Evolutionary conservation across 2,797 vertebrate species (phyloP), one percentile per base, ranked within the genome.

Genomic region (Anas bahamensis): DNA sequence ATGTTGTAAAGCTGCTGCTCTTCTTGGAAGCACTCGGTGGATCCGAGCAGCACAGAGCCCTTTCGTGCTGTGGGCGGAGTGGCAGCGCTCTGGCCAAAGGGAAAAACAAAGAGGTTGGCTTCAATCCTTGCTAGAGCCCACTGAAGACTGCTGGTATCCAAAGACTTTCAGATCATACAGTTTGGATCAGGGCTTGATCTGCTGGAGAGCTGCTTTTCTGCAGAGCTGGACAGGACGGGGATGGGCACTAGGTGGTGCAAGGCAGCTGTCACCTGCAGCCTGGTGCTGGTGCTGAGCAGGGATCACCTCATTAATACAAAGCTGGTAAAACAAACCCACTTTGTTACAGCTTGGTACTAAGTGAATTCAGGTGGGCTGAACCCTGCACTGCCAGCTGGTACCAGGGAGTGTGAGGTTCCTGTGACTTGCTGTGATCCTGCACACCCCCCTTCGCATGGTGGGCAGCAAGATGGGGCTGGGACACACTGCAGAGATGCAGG

Each of bases 1-100:
- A 97, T 83, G 19, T 97, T 97, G 4, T 98, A 98, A 9, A 98
- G 72, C 68, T 95, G 97, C 84, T 91, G 90, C 79, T 95, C 91
- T 14, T 85, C 92, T 87, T 97, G 92, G 90, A 79, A 93, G 84
- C 77, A 78, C 63, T 97, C 50, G 1, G 42, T 55, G 41, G 64
- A 63, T 53, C 66, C 72, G 44, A 81, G 46, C 19, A n/a, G 63
- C 46, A 52, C 2, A 14, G 89, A 91, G 13, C 69, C 79, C 86
- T 95, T 96, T 39, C 84, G 53, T 80, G 86, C 8, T 4, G 78
- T 42, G 14, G 92, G 84, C 0, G 61, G 82, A 37, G 91, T 93
- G 52, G 82, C 90, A 88, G 76, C 17, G 0, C 81, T 59, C 97
- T 98, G 88, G 21, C 84, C 55, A 64, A 81, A 87, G 17, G 35